phyloP scores from a whole-genome alignment of 30 jellyfish, hydroid and myxozoan species.

The Aurelia aurita complex sp. Pacific region DNA sequence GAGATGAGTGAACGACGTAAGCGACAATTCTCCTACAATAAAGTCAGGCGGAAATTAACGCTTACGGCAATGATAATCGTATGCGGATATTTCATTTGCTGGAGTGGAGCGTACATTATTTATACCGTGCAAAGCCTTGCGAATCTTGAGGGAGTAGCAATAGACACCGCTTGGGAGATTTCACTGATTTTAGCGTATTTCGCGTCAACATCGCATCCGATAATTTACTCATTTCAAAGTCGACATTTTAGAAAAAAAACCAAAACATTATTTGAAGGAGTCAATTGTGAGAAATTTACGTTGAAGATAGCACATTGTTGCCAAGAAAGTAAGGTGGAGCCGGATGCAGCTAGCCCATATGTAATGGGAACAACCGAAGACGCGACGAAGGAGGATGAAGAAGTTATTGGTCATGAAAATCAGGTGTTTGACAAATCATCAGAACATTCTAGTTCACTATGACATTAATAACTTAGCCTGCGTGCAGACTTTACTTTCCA shows the following conservation, averaged over 20 bases:
- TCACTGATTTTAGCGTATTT: slow-evolving; percentile 42
- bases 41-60: slow-evolving; percentile 49
- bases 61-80: slow-evolving; percentile 46
- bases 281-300: background rate
- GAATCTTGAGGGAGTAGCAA: background rate
- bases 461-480: too few relatives aligned
- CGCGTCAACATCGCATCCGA: slow-evolving; percentile 65
- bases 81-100: slow-evolving; percentile 36
- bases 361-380: slow-evolving; percentile 4
- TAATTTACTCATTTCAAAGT: slow-evolving; percentile 53
- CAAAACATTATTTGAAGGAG: background rate
- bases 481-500: too few relatives aligned
- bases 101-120: slow-evolving; percentile 55
- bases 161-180: slow-evolving; percentile 21
- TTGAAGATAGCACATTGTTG: background rate
- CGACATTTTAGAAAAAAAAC: slow-evolving; percentile 31
- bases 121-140: slow-evolving; percentile 44
- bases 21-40: slow-evolving; percentile 36
- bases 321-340: slow-evolving; percentile 17
- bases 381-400: background rate
- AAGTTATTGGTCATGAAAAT: background rate
- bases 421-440: background rate
- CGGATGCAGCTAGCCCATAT: slow-evolving; percentile 3
- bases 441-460: background rate
- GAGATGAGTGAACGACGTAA: slow-evolving; percentile 36